Conservation (phyloP, 2,113 vertebrate genomes). For the Lagenorhynchus albirostris region DNA sequence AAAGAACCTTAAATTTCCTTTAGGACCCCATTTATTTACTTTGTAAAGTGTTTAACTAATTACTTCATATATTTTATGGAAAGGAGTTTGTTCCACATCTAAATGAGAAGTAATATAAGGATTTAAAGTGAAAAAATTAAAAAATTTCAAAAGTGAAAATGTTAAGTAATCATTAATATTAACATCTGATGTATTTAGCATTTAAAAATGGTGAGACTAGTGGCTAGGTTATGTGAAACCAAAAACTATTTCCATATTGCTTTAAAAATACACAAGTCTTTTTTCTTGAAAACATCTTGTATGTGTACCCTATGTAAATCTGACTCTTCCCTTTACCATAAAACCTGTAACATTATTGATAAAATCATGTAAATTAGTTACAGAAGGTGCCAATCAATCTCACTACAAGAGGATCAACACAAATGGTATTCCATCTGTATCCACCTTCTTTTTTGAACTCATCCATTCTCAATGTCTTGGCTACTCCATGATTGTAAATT, state of each 20-base stretch:
- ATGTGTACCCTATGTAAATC: neutral
- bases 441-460: neutral
- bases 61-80: neutral
- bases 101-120: neutral
- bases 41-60: neutral
- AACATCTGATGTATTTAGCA: neutral
- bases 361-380: neutral
- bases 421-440: neutral
- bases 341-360: neutral
- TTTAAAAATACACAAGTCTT: neutral
- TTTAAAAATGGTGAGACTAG: neutral
- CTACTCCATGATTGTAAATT: neutral
- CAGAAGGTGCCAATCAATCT: neutral
- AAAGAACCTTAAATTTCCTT: neutral
- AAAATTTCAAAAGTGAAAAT: neutral
- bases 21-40: neutral
- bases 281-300: neutral
- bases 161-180: neutral
- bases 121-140: neutral
- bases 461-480: neutral
- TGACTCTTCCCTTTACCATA: neutral
- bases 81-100: neutral
- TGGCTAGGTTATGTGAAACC: neutral
- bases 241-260: neutral
- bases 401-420: neutral